Evolutionary conservation across 2,888 invertebrate genomes (phyloP), one percentile per base, ranked within the genome.

Genomic region (Rhagophthalmus giganteus): DNA sequence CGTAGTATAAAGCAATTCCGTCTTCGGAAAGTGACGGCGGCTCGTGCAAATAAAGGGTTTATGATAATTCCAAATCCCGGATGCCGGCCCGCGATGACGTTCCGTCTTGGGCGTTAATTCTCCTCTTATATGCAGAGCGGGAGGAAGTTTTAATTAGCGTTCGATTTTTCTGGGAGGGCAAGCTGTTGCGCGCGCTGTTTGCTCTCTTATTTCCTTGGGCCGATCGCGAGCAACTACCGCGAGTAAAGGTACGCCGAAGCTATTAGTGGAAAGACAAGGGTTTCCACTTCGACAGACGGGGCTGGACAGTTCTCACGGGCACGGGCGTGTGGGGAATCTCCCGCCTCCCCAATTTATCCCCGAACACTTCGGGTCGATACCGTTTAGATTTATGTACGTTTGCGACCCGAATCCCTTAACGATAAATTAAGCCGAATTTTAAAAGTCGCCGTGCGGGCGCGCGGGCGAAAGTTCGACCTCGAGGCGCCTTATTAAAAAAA

Each of bases 401-500:
- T 15, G 20, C 9, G 6, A 14, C 9, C n/a, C 28, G 16, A 20
- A 5, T 20, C 20, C 20, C 20, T 20, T 20, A 20, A 20, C 20
- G 7, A 20, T 20, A 20, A 20, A 20, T 20, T 20, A 20, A 7
- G 7, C 7, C 7, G 20, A 20, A 5, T 20, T 20, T 20, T 20
- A 20, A 20, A 20, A 20, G 20, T 20, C 20, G 20, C 20, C 7
- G n/a, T n/a, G n/a, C n/a, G n/a, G n/a, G n/a, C n/a, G n/a, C n/a
- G n/a, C n/a, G n/a, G n/a, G n/a, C n/a, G n/a, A n/a, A n/a, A n/a
- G n/a, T n/a, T n/a, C 55, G 54, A 53, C 57, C 42, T 54, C 47
- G 52, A 54, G 60, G 51, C 52, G 60, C 55, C 63, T 64, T 64
- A 64, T 65, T 65, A 64, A 65, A 65, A 67, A 67, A 67, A 67